Evolutionary conservation across 2,113 vertebrate species (phyloP).

Genomic region (Prolemur simus): DNA sequence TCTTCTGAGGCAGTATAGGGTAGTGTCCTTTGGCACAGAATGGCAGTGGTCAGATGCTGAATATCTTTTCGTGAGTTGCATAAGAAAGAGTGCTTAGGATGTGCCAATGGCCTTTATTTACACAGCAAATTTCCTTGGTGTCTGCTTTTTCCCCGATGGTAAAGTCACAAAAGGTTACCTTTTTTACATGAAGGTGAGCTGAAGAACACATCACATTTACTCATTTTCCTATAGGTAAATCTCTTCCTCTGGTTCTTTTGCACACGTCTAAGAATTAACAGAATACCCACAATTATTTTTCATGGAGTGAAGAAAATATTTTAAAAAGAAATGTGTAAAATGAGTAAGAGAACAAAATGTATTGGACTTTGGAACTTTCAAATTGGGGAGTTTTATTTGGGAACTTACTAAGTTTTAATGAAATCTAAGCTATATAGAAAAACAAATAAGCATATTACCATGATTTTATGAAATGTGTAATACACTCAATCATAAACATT

Average conservation of each 20-base stretch:
- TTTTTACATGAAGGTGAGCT: constrained; percentile 10
- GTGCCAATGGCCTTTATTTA: not conserved
- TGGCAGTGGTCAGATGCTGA: not conserved
- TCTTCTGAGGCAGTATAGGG: not conserved
- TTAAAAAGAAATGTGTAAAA: not conserved
- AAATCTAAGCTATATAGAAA: not conserved
- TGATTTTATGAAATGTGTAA: not conserved
- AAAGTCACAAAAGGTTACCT: not conserved
- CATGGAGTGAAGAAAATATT: not conserved
- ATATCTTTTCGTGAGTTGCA: not conserved
- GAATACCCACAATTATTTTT: not conserved
- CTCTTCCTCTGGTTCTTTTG: not conserved
- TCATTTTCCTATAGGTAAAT: not conserved
- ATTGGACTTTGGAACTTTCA: not conserved
- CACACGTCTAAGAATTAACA: not conserved
- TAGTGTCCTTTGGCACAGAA: not conserved
- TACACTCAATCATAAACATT: not conserved
- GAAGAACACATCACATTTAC: not conserved
- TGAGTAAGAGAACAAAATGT: not conserved
- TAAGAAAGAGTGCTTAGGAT: not conserved
- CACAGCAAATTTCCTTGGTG: not conserved
- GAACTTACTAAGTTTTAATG: constrained; percentile 3
- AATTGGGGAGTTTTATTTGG: not conserved
- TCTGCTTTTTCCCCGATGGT: not conserved
- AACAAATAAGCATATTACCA: not conserved